Conservation (phyloP, 2,797 vertebrate species). For the Coilia nasus region DNA sequence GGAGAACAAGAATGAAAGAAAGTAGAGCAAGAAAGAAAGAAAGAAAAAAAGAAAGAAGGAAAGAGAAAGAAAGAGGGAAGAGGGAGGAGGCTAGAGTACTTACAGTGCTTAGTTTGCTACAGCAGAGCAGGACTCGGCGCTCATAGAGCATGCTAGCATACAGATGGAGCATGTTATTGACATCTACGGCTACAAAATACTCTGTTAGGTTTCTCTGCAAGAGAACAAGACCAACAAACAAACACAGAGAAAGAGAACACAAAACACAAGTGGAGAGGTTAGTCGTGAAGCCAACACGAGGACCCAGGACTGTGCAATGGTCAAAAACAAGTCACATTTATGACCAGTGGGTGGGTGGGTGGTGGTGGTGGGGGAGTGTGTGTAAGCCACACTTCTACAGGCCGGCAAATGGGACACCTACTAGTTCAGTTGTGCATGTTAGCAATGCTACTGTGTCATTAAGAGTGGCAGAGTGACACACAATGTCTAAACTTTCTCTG, state of each 20-base stretch:
- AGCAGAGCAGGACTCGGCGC: slow-evolving; percentile 93
- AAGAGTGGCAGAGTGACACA: not conserved
- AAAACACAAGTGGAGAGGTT: slow-evolving; percentile 51
- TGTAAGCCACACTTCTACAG: not conserved
- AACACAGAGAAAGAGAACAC: slow-evolving; percentile 45
- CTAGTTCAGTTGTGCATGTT: not conserved
- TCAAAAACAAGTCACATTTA: not conserved
- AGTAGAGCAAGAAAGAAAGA: not conserved
- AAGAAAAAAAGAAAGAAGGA: not conserved
- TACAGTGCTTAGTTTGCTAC: slow-evolving; percentile 98
- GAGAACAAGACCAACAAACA: slow-evolving; percentile 49
- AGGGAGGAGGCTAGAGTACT: slow-evolving; percentile 66
- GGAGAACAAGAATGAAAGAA: slow-evolving; percentile 29
- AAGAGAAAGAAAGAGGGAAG: slow-evolving; percentile 2
- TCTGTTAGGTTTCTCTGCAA: slow-evolving; percentile 96
- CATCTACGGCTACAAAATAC: slow-evolving; percentile 97
- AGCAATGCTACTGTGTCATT: not conserved
- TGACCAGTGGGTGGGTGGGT: not conserved
- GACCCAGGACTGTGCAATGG: slow-evolving; percentile 23
- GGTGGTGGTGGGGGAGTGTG: too few species aligned
- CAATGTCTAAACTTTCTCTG: not conserved
- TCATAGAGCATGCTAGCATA: slow-evolving; percentile 98
- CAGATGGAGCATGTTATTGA: slow-evolving; percentile 98
- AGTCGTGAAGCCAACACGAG: slow-evolving; percentile 44
- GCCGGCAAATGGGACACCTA: not conserved